Percentiles rank a stretch among this genome's conserved stretches.
phyloP scores from a whole-genome alignment of 1,140 invertebrate species.

The Periplaneta americana region DNA sequence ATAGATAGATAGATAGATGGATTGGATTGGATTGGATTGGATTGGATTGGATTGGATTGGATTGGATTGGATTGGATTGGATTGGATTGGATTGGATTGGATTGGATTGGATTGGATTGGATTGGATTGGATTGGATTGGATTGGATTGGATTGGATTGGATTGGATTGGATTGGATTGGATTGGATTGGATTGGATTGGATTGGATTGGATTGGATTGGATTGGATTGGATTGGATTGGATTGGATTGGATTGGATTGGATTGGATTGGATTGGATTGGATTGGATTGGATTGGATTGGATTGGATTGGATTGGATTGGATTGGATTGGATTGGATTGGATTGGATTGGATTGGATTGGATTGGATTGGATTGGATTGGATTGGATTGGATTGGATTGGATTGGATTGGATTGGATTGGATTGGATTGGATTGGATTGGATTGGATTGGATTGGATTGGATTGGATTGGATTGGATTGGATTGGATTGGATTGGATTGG shows the following conservation, averaged over 20 bases:
- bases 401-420: conserved; percentile 16
- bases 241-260: conserved; percentile 20
- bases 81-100: conserved; percentile 20
- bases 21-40: conserved; percentile 18
- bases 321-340: conserved; percentile 20
- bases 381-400: conserved; percentile 20
- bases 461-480: conserved; percentile 19
- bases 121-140: conserved; percentile 23
- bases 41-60: conserved; percentile 19
- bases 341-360: conserved; percentile 20
- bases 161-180: conserved; percentile 22
- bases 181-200: conserved; percentile 22
- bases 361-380: conserved; percentile 21
- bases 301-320: conserved; percentile 18
- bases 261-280: conserved; percentile 21
- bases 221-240: conserved; percentile 21
- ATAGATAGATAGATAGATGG: too few species aligned
- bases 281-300: conserved; percentile 21
- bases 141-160: conserved; percentile 22
- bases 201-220: conserved; percentile 22
- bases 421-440: conserved; percentile 18
- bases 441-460: conserved; percentile 19
- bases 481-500: conserved; percentile 17
- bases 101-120: conserved; percentile 21
- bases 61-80: conserved; percentile 18